phyloP scores from a whole-genome alignment of 2,888 invertebrate species.

The Acholoe squamosa region DNA sequence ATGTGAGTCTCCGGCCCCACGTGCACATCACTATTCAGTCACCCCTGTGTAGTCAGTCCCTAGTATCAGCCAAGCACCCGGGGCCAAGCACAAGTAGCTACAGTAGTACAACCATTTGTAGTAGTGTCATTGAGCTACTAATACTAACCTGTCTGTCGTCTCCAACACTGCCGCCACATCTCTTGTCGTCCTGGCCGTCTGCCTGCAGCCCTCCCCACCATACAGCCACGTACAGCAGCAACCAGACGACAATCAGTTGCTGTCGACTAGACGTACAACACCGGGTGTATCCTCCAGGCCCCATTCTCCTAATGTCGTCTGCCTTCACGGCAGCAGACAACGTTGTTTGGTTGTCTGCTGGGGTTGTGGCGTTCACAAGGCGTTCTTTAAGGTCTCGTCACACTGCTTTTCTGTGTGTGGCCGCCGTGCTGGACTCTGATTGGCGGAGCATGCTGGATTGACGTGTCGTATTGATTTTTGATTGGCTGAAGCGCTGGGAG shows the following conservation, averaged over 20 bases:
- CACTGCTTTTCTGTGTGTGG: background rate
- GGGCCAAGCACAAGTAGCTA: no score
- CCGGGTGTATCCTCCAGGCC: background rate
- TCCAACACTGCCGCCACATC: background rate
- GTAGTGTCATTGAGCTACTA: background rate
- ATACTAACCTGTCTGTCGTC: background rate
- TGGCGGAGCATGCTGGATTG: background rate
- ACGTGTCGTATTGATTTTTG: conserved; percentile 36
- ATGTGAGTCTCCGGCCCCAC: no score
- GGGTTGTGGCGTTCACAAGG: background rate
- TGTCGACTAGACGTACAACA: background rate
- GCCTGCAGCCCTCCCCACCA: background rate
- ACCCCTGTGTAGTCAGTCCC: no score
- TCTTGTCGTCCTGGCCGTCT: background rate
- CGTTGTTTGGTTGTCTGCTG: background rate
- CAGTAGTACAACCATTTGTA: no score
- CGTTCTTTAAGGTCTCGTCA: background rate
- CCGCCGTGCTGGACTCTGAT: background rate
- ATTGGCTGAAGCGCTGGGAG: background rate
- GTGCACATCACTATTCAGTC: no score
- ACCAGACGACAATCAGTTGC: background rate
- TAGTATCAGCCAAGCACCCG: no score
- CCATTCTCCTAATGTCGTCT: background rate
- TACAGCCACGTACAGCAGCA: conserved; percentile 13
- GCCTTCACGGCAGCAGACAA: background rate